Conservation (phyloP, 1,140 invertebrate species). For the Drosophila burlai region DNA sequence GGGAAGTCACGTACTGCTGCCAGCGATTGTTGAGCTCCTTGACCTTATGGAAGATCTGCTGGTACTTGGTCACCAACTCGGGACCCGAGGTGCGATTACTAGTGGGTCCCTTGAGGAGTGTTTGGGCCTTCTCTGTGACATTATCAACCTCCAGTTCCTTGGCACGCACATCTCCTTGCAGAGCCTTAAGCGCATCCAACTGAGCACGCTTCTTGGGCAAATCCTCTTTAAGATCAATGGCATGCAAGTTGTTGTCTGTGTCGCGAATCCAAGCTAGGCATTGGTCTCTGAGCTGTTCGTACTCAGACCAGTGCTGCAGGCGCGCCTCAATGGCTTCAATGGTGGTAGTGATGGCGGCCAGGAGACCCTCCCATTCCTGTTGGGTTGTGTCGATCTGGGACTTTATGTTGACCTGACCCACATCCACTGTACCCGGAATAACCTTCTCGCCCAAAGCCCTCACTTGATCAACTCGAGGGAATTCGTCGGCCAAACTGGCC, state of each 20-base stretch:
- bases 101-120: slow-evolving; percentile 89
- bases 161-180: slow-evolving; percentile 95
- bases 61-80: slow-evolving; percentile 95
- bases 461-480: slow-evolving; percentile 92
- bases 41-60: slow-evolving; percentile 94
- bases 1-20: slow-evolving; percentile 95
- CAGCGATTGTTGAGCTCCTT: slow-evolving; percentile 96
- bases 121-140: slow-evolving; percentile 95
- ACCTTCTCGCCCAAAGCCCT: slow-evolving; percentile 94
- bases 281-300: slow-evolving; percentile 94
- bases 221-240: slow-evolving; percentile 94
- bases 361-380: slow-evolving; percentile 95
- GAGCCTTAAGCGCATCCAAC: slow-evolving; percentile 90
- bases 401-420: slow-evolving; percentile 93
- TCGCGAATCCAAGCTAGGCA: slow-evolving; percentile 95
- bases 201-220: slow-evolving; percentile 94
- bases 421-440: slow-evolving; percentile 93
- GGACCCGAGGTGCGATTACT: slow-evolving; percentile 89
- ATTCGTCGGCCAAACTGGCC: slow-evolving; percentile 93
- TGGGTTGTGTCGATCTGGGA: slow-evolving; percentile 94
- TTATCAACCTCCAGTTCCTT: slow-evolving; percentile 97
- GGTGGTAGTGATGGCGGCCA: slow-evolving; percentile 91
- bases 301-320: slow-evolving; percentile 95
- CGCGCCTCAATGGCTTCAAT: slow-evolving; percentile 92
- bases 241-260: slow-evolving; percentile 94